Conservation (phyloP, 2,113 vertebrate genomes). For the Macquaria australasica region DNA sequence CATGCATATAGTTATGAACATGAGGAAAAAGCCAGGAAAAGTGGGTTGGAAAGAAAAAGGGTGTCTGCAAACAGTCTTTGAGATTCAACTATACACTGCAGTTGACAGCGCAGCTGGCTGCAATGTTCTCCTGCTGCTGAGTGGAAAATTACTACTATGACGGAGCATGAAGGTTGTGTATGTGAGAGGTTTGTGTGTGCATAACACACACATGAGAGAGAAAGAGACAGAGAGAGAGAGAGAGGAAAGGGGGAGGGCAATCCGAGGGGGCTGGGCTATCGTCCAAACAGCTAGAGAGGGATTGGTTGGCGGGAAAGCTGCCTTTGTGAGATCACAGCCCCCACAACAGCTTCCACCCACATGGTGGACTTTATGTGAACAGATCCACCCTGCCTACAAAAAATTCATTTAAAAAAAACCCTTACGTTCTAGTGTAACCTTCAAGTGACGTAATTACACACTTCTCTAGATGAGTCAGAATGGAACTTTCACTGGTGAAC, state of each 20-base stretch:
- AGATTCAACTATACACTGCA: conserved; percentile 49
- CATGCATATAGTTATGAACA: neutral
- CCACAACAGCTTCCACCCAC: conserved; percentile 80
- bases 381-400: conserved; percentile 33
- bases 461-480: conserved; percentile 12
- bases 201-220: conserved; percentile 41
- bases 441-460: conserved; percentile 28
- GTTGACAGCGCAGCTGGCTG: conserved; percentile 81
- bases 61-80: conserved; percentile 49
- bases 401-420: neutral
- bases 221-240: conserved; percentile 12
- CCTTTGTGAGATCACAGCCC: conserved; percentile 84
- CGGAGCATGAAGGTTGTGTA: conserved; percentile 59
- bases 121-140: conserved; percentile 73
- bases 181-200: conserved; percentile 42
- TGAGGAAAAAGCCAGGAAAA: neutral
- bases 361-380: conserved; percentile 54
- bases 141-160: conserved; percentile 84
- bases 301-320: conserved; percentile 84
- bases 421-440: neutral
- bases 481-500: neutral
- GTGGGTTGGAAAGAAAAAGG: neutral
- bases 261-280: conserved; percentile 55
- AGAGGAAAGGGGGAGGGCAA: conserved; percentile 44
- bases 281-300: conserved; percentile 55